Conservation (phyloP, 2,888 invertebrate genomes). For the Ichneumoninae sp. region DNA sequence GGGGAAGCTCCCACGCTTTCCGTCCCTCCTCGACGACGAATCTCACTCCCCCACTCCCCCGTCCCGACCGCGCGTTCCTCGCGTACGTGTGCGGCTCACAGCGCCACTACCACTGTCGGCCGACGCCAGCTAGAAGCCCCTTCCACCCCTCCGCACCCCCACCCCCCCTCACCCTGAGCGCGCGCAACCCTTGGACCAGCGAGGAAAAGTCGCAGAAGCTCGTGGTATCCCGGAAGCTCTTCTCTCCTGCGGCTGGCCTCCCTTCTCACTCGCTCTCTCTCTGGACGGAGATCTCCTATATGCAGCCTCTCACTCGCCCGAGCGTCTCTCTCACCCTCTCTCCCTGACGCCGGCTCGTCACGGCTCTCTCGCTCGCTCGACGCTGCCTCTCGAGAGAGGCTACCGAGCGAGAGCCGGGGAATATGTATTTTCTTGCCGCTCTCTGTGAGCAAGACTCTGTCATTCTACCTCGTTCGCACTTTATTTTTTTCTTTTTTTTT, state of each 20-base stretch:
- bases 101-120: constrained; percentile 47
- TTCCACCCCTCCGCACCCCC: constrained; percentile 43
- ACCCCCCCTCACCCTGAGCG: constrained; percentile 68
- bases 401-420: background rate
- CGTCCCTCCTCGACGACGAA: constrained; percentile 77
- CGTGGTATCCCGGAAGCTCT: constrained; percentile 69
- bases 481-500: background rate
- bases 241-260: constrained; percentile 68
- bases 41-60: constrained; percentile 34
- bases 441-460: constrained; percentile 14
- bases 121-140: constrained; percentile 71
- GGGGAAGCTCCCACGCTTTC: constrained; percentile 78
- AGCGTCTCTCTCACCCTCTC: background rate
- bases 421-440: constrained; percentile 17
- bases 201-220: constrained; percentile 78
- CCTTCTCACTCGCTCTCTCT: constrained; percentile 45
- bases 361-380: constrained; percentile 5
- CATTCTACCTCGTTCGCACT: constrained; percentile 6
- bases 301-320: background rate
- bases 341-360: background rate
- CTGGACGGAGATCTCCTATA: constrained; percentile 59
- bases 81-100: constrained; percentile 75
- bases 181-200: constrained; percentile 71
- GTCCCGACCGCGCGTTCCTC: constrained; percentile 65
- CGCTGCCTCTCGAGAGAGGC: background rate